phyloP scores from a whole-genome alignment of 2,113 vertebrate genomes.

The Fregata magnificens region DNA sequence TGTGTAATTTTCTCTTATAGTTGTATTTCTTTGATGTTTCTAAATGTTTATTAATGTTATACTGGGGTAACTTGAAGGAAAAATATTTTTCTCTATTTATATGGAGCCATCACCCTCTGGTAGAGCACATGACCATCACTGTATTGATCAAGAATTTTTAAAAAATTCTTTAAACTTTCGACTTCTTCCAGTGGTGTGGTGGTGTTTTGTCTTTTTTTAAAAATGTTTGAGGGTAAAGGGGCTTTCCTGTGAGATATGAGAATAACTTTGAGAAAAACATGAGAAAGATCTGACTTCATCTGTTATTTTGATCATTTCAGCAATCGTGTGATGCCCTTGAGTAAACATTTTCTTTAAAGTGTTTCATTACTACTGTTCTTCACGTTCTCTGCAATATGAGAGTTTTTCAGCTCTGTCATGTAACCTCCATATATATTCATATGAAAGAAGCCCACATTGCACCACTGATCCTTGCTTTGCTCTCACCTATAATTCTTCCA shows the following conservation, averaged over 20 bases:
- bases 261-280: background rate
- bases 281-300: background rate
- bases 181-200: background rate
- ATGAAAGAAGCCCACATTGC: background rate
- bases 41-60: background rate
- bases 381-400: background rate
- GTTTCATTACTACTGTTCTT: slow-evolving; percentile 1
- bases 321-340: background rate
- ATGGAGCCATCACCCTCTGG: background rate
- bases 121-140: background rate
- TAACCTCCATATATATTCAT: background rate
- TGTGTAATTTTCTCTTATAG: background rate
- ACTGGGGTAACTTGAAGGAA: background rate
- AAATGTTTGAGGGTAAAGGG: background rate
- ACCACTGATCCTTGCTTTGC: background rate
- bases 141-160: background rate
- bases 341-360: slow-evolving; percentile 8
- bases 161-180: background rate
- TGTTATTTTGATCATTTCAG: slow-evolving; percentile 16
- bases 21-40: background rate
- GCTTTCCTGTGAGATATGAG: background rate
- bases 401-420: background rate
- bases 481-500: slow-evolving; percentile 21
- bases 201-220: background rate
- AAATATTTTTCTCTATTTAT: background rate